These are phyloP conservation scores for Mellilla xanthometata DNA, from an alignment of 2,888 invertebrate genomes.

Conservation along the genomic window DNA sequence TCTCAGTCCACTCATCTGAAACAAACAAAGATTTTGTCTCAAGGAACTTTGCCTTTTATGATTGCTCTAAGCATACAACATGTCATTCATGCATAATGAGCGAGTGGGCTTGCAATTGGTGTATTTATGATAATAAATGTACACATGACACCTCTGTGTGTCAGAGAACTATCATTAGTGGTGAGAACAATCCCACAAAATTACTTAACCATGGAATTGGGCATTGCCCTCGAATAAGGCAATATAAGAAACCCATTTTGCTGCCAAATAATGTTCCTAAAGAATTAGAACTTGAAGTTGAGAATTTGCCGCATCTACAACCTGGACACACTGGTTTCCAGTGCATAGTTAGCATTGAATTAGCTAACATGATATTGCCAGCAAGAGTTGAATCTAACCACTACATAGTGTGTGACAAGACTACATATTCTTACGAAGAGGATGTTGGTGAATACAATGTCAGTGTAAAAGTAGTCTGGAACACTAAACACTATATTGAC, in stretches of 20 bases:
- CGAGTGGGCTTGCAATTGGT: slow-evolving; percentile 98
- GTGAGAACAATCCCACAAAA: slow-evolving; percentile 85
- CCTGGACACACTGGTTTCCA: slow-evolving; percentile 95
- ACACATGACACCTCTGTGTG: slow-evolving; percentile 94
- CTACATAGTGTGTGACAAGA: slow-evolving; percentile 93
- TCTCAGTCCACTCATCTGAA: slow-evolving; percentile 95
- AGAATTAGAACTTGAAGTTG: slow-evolving; percentile 94
- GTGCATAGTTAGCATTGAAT: slow-evolving; percentile 95
- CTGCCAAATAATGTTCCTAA: slow-evolving; percentile 94
- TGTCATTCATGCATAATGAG: slow-evolving; percentile 93
- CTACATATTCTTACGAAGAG: slow-evolving; percentile 96
- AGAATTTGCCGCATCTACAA: slow-evolving; percentile 94
- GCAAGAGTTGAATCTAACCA: slow-evolving; percentile 92
- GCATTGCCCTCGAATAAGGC: slow-evolving; percentile 92
- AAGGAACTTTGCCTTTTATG: slow-evolving; percentile 94
- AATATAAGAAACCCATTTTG: slow-evolving; percentile 88
- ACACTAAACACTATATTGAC: slow-evolving; percentile 95
- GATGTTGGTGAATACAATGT: slow-evolving; percentile 94
- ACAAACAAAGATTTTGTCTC: slow-evolving; percentile 98
- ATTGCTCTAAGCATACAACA: slow-evolving; percentile 90
- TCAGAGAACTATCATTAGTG: slow-evolving; percentile 91
- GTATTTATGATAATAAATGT: slow-evolving; percentile 97
- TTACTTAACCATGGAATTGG: slow-evolving; percentile 77
- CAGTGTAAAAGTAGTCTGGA: slow-evolving; percentile 95
- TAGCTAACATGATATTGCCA: slow-evolving; percentile 93